Evolutionary conservation across 2,888 invertebrate species (phyloP).

Genomic region (Neocrepidodera transversa): DNA sequence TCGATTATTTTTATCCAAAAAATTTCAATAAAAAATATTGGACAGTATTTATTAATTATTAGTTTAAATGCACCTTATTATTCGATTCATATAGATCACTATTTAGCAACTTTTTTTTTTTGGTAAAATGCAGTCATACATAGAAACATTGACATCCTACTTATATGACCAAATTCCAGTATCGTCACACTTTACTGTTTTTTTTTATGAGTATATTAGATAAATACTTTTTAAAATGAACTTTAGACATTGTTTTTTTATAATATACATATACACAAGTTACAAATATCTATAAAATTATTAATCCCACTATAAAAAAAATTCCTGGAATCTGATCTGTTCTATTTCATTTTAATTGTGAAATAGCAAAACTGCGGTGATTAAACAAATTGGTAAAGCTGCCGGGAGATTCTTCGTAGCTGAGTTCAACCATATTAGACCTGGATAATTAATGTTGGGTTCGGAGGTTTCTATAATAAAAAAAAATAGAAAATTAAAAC

Average conservation of each 20-base stretch:
- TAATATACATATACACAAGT: neutral
- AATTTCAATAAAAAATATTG: slow-evolving; percentile 21
- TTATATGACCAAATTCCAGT: slow-evolving; percentile 4
- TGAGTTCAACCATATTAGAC: slow-evolving; percentile 64
- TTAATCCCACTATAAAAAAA: neutral
- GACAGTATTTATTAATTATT: neutral
- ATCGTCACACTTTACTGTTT: neutral
- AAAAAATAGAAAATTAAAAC: no score
- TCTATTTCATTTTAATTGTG: neutral
- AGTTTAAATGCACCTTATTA: slow-evolving; percentile 8
- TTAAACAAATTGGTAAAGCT: slow-evolving; percentile 8
- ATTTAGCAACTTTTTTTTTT: slow-evolving; percentile 14
- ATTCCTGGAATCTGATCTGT: neutral
- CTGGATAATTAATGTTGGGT: slow-evolving; percentile 77
- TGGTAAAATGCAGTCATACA: slow-evolving; percentile 17
- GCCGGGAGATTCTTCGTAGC: slow-evolving; percentile 34
- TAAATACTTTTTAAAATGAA: neutral
- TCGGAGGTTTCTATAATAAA: slow-evolving; percentile 69
- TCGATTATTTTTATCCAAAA: no score
- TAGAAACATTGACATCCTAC: neutral
- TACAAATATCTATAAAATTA: neutral
- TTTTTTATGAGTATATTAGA: neutral
- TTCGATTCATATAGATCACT: slow-evolving; percentile 22
- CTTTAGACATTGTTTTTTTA: neutral
- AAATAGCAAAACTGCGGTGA: slow-evolving; percentile 9